Base-by-base conservation (phyloP, 2,113 vertebrate species). In the Dipodomys spectabilis region DNA sequence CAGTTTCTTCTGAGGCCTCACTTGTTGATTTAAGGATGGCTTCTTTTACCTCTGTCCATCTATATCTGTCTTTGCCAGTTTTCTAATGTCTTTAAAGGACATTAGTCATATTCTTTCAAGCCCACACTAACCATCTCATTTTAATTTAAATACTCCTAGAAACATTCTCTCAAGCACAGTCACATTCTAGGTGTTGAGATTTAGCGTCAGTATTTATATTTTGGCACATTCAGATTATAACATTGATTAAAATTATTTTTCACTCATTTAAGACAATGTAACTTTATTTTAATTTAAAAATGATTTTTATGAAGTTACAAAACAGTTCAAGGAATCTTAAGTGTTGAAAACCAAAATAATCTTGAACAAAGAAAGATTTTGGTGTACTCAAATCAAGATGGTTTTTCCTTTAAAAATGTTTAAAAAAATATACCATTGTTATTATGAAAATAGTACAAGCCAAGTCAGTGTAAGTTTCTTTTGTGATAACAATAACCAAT, bases 291-390 rank as follows among this genome's bases (percentile, higher is more conserved):
- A 25, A 81, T 81, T 90, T 83, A 1, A 80, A 64, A 22, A 73
- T 82, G 89, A 65, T 45, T 69, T 86, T 64, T 92, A 57, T 28
- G 82, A 68, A 22, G 68, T 13, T 64, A 15, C 11, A 6, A 86
- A 89, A 69, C 85, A 39, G 27, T 3, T 80, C 62, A 27, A 28
- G 16, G 74, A 44, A 57, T 35, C 16, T 39, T 53, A 62, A 67
- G 13, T 72, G 22, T 3, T 87, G 67, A 60, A 28, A 2, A 67
- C 72, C 39, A 90, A 62, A 22, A 65, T 64, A 25, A 69, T 82
- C 32, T 65, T 84, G 57, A 93, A 81, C 53, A 75, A 20, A 81
- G 35, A 88, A 94, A 86, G 25, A 53, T 73, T 65, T 82, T 44
- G 1, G 13, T 83, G 1, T 94, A 74, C 2, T 90, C 35, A 83